Evolutionary conservation across 2,113 vertebrate genomes (phyloP), one percentile per base, ranked within the genome.

Genomic region (Oreochromis spilurus): DNA sequence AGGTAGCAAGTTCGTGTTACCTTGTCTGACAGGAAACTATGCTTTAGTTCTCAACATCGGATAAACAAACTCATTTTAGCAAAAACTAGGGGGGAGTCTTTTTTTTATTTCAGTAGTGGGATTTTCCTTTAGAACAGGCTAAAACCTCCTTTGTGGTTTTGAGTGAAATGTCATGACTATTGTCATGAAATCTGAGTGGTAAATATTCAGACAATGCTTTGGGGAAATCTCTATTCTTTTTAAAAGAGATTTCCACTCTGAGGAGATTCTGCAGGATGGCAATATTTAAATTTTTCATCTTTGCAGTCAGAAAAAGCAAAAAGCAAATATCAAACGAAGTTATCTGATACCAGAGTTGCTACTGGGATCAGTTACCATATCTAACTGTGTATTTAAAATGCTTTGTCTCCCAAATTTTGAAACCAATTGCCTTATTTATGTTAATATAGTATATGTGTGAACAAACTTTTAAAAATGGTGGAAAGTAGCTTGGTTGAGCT

Each of bases 251-350:
- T 70, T 70, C 0, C n/a, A 0, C n/a, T 43, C 38, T 70, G 4
- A 24, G 8, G 0, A 26, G 1, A 26, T 5, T 43, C 65, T 72
- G 65, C 38, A 26, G 60, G 60, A 65, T 36, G 60, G 9, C 31
- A 0, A 7, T 36, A 12, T 65, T 62, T 1, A 3, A 1, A 1
- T 0, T 0, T 62, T 62, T 70, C 1, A 40, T 24, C 21, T 72
- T 43, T 45, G 38, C 38, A 72, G 8, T 45, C n/a, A 45, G n/a
- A 43, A 70, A 70, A 70, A 65, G 34, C 31, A n/a, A 19, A 65
- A 36, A 65, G 19, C 2, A 65, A 65, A 13, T 8, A 65, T 38
- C 1, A 38, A 38, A 65, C 10, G 6, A n/a, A 38, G n/a, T 43
- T 24, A 26, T 70, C 38, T 70, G 65, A 0, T 10, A 16, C 38